These are phyloP conservation scores for Patella caerulea DNA, from an alignment of 2,888 invertebrate genomes.

Conservation along the genomic window DNA sequence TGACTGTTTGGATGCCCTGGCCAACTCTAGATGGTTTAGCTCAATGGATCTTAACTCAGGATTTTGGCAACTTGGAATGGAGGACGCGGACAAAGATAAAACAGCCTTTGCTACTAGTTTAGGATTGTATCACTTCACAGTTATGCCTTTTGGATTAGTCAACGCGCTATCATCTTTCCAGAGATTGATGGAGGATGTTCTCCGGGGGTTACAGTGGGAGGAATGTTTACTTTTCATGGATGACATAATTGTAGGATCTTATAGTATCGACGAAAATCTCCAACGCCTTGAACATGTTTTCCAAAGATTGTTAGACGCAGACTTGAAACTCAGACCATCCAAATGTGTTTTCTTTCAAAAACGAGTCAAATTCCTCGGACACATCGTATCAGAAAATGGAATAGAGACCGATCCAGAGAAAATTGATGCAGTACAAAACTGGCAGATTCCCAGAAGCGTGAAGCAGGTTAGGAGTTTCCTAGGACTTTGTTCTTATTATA, in stretches of 20 bases:
- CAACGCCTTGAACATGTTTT: slow-evolving; percentile 31
- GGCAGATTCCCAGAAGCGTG: slow-evolving; percentile 24
- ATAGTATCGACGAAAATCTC: slow-evolving; percentile 21
- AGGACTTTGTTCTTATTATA: slow-evolving; percentile 33
- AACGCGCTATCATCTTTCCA: slow-evolving; percentile 45
- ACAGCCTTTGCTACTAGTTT: background rate
- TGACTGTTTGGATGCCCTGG: slow-evolving; percentile 30
- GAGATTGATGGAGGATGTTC: slow-evolving; percentile 40
- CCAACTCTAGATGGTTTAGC: slow-evolving; percentile 17
- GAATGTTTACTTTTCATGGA: slow-evolving; percentile 37
- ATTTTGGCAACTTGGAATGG: slow-evolving; percentile 21
- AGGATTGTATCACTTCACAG: background rate
- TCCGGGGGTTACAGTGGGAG: slow-evolving; percentile 33
- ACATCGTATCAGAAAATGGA: slow-evolving; percentile 33
- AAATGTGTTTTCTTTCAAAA: slow-evolving; percentile 38
- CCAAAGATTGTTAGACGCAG: slow-evolving; percentile 25
- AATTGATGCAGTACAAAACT: slow-evolving; percentile 26
- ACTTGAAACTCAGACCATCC: slow-evolving; percentile 35
- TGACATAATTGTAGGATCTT: slow-evolving; percentile 36
- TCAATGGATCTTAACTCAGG: slow-evolving; percentile 20
- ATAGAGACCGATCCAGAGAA: slow-evolving; percentile 35
- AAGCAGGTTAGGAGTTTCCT: slow-evolving; percentile 30
- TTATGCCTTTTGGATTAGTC: slow-evolving; percentile 41
- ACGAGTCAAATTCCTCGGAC: slow-evolving; percentile 33
- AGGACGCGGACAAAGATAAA: background rate